Percentiles rank a stretch among this genome's conserved stretches.
phyloP scores from a whole-genome alignment of 2,113 vertebrate genomes.

The Benitochromis conjunctus region DNA sequence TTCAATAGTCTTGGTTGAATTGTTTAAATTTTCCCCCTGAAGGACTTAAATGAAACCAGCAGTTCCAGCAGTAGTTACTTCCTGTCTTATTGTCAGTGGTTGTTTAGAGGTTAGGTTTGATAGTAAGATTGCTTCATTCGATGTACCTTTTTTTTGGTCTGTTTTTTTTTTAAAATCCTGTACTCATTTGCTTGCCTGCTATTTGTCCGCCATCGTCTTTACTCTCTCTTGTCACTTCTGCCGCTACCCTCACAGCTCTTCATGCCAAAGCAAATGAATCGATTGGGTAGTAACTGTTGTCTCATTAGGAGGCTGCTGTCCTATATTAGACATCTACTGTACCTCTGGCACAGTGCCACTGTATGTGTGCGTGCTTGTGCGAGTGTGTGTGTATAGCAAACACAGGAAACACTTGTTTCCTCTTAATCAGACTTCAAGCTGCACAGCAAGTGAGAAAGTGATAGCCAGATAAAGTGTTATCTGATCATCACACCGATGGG shows the following conservation, averaged over 20 bases:
- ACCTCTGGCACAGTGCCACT: constrained; percentile 25
- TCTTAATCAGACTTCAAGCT: background rate
- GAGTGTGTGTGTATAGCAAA: background rate
- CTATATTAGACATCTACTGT: constrained; percentile 36
- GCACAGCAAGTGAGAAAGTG: background rate
- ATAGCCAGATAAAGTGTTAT: background rate
- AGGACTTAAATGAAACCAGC: background rate
- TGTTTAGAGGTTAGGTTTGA: background rate
- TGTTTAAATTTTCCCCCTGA: background rate
- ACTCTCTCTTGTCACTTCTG: background rate
- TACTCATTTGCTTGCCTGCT: background rate
- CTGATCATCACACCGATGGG: background rate
- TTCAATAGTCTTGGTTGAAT: background rate
- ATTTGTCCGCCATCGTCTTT: background rate
- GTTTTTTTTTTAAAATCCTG: accelerated
- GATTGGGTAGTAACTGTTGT: constrained; percentile 45
- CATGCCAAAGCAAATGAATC: constrained; percentile 31
- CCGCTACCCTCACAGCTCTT: background rate
- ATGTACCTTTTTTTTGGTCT: background rate
- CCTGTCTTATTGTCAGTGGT: background rate
- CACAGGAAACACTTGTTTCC: background rate
- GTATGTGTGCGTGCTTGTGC: background rate
- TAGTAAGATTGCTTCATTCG: background rate
- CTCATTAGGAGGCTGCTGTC: constrained; percentile 39
- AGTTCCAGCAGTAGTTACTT: background rate